phyloP scores from a whole-genome alignment of 53 echinoderm and acorn worm species.

The Glandiceps talaboti region DNA sequence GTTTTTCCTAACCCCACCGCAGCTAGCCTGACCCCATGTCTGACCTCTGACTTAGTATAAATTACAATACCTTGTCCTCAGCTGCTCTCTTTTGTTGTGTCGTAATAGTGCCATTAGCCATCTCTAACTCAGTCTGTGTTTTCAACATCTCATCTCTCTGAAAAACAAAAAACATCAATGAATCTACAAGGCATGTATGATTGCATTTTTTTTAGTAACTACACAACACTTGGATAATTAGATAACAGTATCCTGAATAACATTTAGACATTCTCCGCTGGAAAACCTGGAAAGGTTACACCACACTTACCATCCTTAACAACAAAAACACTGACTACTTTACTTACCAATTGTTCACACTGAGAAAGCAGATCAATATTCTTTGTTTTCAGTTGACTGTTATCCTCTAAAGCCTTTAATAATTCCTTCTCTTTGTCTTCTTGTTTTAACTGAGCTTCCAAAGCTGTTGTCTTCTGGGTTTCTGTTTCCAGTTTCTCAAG shows the following conservation, averaged over 20 bases:
- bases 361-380: neutral
- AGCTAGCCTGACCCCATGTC: conserved; percentile 32
- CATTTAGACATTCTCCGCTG: no score
- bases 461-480: conserved; percentile 43
- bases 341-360: neutral
- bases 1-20: conserved; percentile 29
- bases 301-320: no score
- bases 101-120: conserved; percentile 14
- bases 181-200: no score
- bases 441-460: conserved; percentile 49
- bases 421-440: conserved; percentile 47
- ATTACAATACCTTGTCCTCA: conserved; percentile 48
- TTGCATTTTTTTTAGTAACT: no score
- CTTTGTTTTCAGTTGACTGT: conserved; percentile 32
- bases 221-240: no score
- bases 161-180: conserved; percentile 1
- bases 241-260: no score
- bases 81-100: conserved; percentile 25
- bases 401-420: conserved; percentile 38
- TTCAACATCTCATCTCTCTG: conserved; percentile 32
- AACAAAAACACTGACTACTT: no score
- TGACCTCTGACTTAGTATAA: conserved; percentile 37
- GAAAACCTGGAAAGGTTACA: no score
- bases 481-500: conserved; percentile 59
- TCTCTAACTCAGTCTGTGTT: conserved; percentile 21